A percentile compares a stretch with the other conserved stretches of the same genome.
These are phyloP conservation scores for Lepidurus couesii DNA, from an alignment of 1,140 invertebrate genomes.

Conservation along the genomic window DNA sequence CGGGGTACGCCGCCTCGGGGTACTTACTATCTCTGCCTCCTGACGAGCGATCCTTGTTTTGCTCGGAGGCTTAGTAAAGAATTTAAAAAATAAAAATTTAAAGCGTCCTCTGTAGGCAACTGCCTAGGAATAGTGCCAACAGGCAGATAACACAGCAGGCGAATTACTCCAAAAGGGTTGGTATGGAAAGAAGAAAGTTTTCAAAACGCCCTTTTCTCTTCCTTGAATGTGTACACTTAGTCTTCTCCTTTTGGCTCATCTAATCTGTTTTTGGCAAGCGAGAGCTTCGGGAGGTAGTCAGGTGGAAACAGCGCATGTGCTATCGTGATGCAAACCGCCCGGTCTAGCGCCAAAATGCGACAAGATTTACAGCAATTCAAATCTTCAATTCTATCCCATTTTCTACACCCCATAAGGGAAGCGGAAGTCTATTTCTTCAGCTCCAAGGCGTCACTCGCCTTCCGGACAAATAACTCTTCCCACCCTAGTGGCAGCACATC, in stretches of 20 bases:
- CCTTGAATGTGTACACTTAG: neutral
- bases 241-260: neutral
- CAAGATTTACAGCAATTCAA: conserved; percentile 4
- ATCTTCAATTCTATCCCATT: neutral
- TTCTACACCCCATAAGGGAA: neutral
- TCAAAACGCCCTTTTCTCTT: neutral
- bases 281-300: neutral
- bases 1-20: neutral
- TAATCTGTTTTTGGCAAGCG: conserved; percentile 6
- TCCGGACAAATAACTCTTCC: neutral
- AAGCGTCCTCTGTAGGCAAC: neutral
- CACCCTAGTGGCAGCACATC: neutral
- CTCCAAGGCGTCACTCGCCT: neutral
- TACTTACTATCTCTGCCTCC: neutral
- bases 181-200: neutral
- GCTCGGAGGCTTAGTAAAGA: neutral
- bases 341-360: neutral
- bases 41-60: neutral
- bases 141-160: neutral
- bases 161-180: neutral
- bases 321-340: neutral
- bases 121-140: neutral
- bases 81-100: neutral
- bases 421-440: neutral
- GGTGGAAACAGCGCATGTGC: neutral